These are phyloP conservation scores for Falco cherrug DNA, from an alignment of 2,797 vertebrate genomes.

Conservation along the genomic window DNA sequence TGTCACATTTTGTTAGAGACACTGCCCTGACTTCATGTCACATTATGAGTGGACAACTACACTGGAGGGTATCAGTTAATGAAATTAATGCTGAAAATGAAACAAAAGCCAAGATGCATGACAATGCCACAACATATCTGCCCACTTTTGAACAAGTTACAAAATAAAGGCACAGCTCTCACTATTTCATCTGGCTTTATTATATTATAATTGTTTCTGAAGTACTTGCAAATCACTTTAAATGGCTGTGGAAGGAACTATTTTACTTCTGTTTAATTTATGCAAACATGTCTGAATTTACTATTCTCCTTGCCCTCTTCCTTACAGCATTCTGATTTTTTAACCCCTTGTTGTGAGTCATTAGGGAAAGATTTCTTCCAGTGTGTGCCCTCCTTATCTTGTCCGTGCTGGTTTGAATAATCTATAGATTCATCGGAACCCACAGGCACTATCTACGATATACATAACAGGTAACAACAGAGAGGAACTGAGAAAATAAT, in stretches of 20 bases:
- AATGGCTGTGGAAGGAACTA: neutral
- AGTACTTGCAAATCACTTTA: neutral
- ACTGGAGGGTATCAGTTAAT: neutral
- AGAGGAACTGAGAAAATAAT: neutral
- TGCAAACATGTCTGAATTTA: neutral
- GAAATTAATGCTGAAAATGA: slow-evolving; percentile 35
- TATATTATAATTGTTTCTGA: neutral
- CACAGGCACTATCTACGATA: neutral
- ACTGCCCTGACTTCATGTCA: neutral
- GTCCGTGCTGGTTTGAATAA: neutral
- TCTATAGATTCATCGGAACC: neutral
- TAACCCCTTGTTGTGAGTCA: neutral
- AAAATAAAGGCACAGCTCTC: neutral
- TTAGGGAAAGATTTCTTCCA: neutral
- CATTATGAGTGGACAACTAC: neutral
- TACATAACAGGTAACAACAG: neutral
- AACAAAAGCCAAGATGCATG: neutral
- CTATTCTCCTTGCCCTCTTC: neutral
- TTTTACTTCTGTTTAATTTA: neutral
- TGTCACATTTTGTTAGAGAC: slow-evolving; percentile 53
- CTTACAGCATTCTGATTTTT: neutral
- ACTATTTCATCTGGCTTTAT: neutral
- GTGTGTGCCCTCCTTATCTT: neutral
- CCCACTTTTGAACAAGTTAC: neutral
- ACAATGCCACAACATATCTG: neutral